Base-by-base conservation (phyloP, 2,113 vertebrate species). In the Nesoenas mayeri region DNA sequence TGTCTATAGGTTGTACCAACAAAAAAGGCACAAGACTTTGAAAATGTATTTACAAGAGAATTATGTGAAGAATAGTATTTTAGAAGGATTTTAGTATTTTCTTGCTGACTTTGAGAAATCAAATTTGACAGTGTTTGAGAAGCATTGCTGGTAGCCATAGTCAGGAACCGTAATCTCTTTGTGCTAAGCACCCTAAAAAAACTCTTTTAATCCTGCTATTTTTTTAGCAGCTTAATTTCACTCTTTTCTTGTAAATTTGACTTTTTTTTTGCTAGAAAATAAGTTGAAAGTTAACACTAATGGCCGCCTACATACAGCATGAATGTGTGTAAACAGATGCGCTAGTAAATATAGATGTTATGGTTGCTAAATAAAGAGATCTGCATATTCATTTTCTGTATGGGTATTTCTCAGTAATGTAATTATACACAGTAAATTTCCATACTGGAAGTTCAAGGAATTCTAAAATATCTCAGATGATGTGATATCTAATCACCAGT, bases 371-470 rank as follows among this genome's bases (percentile, higher is more conserved):
- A 83, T 82, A 44, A 38, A 83, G 90, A 84, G 15, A 85, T 87
- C 57, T 91, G 57, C 61, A 29, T 89, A 75, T 95, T 93, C 48
- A 92, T 86, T 89, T 87, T 71, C 57, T 79, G 21, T 72, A 57
- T 89, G 62, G 77, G 28, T 96, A 79, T 85, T 96, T 94, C 61
- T 93, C 61, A 75, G 71, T 73, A 89, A 78, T 82, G 19, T 69
- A 70, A 89, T 91, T 74, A 36, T 81, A 42, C 40, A 29, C 57
- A 85, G 80, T 65, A 85, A 75, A 94, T 91, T 88, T 95, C 84
- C 81, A 51, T 77, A 54, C n/a, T 94, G 54, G 62, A 89, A 91
- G 58, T 77, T 95, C 58, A 78, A 79, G 71, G 58, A 96, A 83
- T 91, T 85, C 81, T 89, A 84, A 91, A 94, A 70, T 80, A 73